Conservation (phyloP, 2,113 vertebrate genomes). For the Elephantulus edwardii region DNA sequence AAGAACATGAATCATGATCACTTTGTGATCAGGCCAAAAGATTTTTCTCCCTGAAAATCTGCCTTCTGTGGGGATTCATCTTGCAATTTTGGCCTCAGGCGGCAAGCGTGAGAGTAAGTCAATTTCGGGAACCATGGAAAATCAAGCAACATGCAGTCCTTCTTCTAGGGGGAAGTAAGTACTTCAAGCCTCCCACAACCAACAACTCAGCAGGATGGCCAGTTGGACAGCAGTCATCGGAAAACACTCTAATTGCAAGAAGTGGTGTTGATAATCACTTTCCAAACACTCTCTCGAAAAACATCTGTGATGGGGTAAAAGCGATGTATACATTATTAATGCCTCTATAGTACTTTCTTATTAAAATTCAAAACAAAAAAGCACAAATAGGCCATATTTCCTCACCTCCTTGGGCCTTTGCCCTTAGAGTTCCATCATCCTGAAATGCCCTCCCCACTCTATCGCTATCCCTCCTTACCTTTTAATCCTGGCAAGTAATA, state of each 20-base stretch:
- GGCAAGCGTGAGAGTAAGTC: constrained; percentile 4
- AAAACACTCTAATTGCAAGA: constrained; percentile 31
- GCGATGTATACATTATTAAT: background rate
- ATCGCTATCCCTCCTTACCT: too few relatives aligned
- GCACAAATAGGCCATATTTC: background rate
- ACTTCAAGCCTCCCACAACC: constrained; percentile 43
- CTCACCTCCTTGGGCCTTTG: background rate
- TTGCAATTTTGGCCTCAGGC: constrained; percentile 18
- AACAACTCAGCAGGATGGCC: background rate
- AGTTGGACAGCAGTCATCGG: constrained; percentile 1
- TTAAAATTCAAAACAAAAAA: constrained; percentile 21
- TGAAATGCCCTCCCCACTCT: background rate
- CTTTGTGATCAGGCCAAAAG: background rate
- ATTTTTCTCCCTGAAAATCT: constrained; percentile 19
- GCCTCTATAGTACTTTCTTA: background rate
- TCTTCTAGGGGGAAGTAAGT: background rate
- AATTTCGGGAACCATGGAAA: constrained; percentile 51
- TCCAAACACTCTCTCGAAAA: constrained; percentile 11
- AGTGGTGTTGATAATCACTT: constrained; percentile 35
- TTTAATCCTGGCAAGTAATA: background rate
- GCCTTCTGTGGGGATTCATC: background rate
- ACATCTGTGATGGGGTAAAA: background rate
- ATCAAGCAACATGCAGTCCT: background rate
- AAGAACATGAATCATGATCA: background rate
- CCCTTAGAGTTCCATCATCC: background rate